Percentiles rank a stretch among this genome's conserved stretches.
phyloP scores from a whole-genome alignment of 1,140 invertebrate species.

The Drosophila repletoides region DNA sequence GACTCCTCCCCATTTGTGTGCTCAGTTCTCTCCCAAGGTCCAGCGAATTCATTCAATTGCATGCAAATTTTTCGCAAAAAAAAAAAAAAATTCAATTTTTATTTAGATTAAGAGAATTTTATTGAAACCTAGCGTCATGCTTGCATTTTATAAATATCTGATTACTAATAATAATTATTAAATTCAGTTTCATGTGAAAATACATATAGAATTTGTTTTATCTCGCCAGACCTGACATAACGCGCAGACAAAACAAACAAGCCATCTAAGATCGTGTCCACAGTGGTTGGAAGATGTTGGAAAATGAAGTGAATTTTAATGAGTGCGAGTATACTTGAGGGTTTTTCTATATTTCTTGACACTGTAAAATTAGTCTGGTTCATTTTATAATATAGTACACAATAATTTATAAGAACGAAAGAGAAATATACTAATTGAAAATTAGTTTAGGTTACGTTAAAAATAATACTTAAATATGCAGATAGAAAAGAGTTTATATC shows the following conservation, averaged over 20 bases:
- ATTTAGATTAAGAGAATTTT: conserved; percentile 6
- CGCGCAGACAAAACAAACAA: background rate
- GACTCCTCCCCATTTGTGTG: conserved; percentile 43
- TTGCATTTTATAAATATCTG: conserved; percentile 19
- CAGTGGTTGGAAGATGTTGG: background rate
- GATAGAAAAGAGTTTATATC: too few species aligned
- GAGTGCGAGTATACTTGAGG: too few species aligned
- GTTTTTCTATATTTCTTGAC: too few species aligned
- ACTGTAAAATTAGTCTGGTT: too few species aligned
- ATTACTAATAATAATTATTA: conserved; percentile 30
- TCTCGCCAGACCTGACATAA: background rate
- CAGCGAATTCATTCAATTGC: conserved; percentile 31
- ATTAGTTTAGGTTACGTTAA: too few species aligned
- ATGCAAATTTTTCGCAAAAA: conserved; percentile 44
- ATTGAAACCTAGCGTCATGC: background rate
- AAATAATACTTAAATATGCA: too few species aligned
- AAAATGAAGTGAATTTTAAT: too few species aligned
- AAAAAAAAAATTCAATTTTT: conserved; percentile 1
- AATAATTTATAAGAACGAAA: too few species aligned
- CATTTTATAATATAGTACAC: too few species aligned
- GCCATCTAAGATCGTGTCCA: background rate
- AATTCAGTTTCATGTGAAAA: conserved; percentile 26
- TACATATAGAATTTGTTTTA: background rate
- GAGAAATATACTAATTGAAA: too few species aligned
- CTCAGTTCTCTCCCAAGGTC: conserved; percentile 26